Conservation (phyloP, 2,888 invertebrate genomes). For the Acronicta psi region DNA sequence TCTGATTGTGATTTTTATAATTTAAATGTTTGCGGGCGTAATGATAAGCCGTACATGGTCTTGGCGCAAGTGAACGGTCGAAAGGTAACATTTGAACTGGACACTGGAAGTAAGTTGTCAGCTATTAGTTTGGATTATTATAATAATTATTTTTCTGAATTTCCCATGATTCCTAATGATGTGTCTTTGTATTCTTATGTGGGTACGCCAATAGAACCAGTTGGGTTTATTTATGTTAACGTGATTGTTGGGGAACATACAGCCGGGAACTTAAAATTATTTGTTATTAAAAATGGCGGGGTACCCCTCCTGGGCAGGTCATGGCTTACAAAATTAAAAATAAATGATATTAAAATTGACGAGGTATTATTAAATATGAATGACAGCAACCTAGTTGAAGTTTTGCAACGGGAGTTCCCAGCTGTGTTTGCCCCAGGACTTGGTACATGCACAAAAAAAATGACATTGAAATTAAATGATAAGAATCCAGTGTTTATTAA, state of each 20-base stretch:
- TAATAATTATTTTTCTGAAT: neutral
- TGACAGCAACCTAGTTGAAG: no score
- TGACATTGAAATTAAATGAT: no score
- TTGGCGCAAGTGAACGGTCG: neutral
- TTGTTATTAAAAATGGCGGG: neutral
- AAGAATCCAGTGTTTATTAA: no score
- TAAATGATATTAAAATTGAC: neutral
- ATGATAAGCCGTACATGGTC: conserved; percentile 1
- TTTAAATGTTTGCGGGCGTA: neutral
- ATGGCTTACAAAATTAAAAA: conserved; percentile 1
- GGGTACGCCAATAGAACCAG: neutral
- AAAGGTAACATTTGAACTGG: neutral
- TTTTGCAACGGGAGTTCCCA: no score
- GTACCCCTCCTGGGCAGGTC: neutral
- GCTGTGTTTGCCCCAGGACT: no score
- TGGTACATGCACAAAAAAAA: no score
- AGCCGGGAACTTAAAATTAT: conserved; percentile 3
- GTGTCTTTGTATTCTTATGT: neutral
- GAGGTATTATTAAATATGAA: neutral
- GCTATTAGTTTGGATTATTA: neutral
- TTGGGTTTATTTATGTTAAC: conserved; percentile 1
- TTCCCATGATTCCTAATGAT: neutral
- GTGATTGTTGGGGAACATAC: conserved; percentile 1
- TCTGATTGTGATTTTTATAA: neutral
- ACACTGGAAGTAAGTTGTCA: conserved; percentile 2